Conservation (phyloP, 2,888 invertebrate species). For the Meta bourneti region DNA sequence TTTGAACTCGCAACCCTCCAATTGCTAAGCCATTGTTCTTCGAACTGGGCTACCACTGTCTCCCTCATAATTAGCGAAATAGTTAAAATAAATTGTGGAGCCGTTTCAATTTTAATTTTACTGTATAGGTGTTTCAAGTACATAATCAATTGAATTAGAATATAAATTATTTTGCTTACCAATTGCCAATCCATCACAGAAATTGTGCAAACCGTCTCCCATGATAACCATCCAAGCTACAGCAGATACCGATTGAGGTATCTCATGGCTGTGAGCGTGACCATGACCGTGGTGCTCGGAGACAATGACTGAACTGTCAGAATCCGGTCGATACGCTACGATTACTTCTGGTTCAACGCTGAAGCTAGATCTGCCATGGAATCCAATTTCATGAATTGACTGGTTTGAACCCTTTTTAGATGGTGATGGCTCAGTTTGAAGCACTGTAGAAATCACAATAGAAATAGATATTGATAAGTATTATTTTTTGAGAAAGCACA, state of each 20-base stretch:
- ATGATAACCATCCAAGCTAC: conserved; percentile 98
- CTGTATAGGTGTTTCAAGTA: no score
- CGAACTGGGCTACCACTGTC: no score
- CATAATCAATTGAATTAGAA: no score
- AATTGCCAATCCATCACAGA: conserved; percentile 96
- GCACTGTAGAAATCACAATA: conserved; percentile 36
- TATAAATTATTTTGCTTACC: conserved; percentile 80
- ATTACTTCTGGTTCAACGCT: conserved; percentile 60
- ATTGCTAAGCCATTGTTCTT: no score
- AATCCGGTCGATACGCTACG: conserved; percentile 49
- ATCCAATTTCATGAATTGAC: conserved; percentile 64
- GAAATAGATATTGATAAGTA: not conserved
- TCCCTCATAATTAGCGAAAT: no score
- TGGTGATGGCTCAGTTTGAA: conserved; percentile 53
- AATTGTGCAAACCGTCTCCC: conserved; percentile 97
- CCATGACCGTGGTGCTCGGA: conserved; percentile 87
- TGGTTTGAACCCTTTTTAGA: conserved; percentile 63
- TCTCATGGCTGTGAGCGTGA: conserved; percentile 92
- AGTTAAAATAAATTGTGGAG: not conserved
- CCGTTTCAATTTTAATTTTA: not conserved
- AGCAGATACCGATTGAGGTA: conserved; percentile 90
- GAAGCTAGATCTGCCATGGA: conserved; percentile 72
- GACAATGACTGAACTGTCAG: conserved; percentile 62
- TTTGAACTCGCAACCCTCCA: no score
- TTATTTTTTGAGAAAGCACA: not conserved